Percentiles rank a stretch among this genome's conserved stretches.
These are phyloP conservation scores for Laupala kohalensis DNA, from an alignment of 1,140 invertebrate genomes.

Conservation along the genomic window DNA sequence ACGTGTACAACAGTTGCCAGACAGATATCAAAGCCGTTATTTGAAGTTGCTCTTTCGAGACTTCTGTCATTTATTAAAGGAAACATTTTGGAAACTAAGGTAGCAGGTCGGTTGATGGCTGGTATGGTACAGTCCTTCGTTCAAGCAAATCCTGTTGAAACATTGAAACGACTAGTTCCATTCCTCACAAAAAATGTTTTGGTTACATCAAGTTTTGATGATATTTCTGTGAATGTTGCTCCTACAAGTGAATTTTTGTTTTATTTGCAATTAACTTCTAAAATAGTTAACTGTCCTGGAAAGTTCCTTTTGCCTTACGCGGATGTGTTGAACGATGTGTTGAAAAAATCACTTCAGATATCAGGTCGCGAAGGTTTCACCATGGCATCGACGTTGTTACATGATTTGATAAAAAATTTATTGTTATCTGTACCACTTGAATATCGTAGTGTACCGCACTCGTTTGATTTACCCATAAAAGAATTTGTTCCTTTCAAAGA, in stretches of 20 bases:
- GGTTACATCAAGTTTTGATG: background rate
- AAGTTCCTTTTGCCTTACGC: background rate
- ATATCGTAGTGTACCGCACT: background rate
- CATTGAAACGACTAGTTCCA: background rate
- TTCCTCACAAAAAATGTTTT: background rate
- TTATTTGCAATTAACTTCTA: background rate
- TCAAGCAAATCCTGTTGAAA: background rate
- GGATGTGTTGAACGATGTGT: background rate
- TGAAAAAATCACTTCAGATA: background rate
- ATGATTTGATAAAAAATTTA: background rate
- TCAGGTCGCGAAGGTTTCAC: background rate
- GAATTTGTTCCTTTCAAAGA: background rate
- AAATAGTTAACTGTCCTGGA: background rate
- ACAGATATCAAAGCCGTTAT: background rate
- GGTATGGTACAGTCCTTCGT: background rate
- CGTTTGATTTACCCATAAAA: background rate
- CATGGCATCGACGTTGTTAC: background rate
- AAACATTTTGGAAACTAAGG: background rate
- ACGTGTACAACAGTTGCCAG: background rate
- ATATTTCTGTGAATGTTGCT: background rate
- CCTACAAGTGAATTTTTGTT: background rate
- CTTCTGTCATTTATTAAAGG: background rate
- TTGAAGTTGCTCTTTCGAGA: background rate
- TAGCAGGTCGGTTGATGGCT: background rate
- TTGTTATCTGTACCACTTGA: background rate